phyloP scores from a whole-genome alignment of 2,113 vertebrate genomes.

The Setophaga petechia region DNA sequence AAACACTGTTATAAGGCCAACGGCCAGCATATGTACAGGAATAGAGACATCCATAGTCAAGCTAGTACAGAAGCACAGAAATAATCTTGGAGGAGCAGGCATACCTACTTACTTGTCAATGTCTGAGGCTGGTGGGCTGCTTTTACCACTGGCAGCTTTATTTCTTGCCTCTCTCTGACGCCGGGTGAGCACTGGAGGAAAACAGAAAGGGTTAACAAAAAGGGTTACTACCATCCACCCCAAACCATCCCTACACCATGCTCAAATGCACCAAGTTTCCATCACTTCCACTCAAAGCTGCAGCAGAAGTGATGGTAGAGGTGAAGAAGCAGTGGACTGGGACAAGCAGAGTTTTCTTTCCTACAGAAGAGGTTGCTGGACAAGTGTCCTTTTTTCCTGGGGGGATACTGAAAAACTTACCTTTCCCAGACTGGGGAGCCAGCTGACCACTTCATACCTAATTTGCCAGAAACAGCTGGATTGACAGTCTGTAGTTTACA shows the following conservation, averaged over 20 bases:
- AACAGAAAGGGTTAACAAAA: background rate
- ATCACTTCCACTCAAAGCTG: background rate
- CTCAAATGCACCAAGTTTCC: background rate
- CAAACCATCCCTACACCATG: background rate
- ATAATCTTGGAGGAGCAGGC: background rate
- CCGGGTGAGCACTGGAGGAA: constrained; percentile 65
- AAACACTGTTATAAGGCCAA: background rate
- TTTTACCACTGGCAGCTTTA: constrained; percentile 22
- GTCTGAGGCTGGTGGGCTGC: constrained; percentile 4
- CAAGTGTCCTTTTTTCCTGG: background rate
- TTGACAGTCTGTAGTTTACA: background rate
- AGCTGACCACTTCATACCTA: background rate
- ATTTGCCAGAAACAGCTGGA: constrained; percentile 17
- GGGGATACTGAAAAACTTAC: background rate
- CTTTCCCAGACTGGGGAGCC: background rate
- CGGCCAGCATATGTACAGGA: background rate
- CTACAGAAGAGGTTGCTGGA: background rate
- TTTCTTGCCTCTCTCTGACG: constrained; percentile 65
- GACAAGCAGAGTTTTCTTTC: background rate
- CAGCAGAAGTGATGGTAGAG: background rate
- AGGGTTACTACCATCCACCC: background rate
- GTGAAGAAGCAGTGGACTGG: background rate
- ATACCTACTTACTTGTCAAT: constrained; percentile 77
- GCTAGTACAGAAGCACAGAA: background rate
- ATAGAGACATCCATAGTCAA: background rate